Evolutionary conservation across 2,797 vertebrate genomes (phyloP).

Genomic region (Gastrophryne carolinensis): DNA sequence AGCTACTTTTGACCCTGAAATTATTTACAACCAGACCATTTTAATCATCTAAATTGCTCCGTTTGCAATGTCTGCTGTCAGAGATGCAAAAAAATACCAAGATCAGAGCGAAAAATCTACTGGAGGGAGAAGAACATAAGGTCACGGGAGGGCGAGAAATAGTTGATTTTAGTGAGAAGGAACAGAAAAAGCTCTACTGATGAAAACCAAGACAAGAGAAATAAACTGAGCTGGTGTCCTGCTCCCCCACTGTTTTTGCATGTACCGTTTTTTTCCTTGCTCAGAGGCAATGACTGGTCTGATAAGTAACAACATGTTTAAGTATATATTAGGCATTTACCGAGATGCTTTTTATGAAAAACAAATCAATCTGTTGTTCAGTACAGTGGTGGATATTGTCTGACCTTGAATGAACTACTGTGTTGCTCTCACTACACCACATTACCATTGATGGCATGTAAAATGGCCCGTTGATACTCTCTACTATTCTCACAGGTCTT

Average conservation of each 20-base stretch:
- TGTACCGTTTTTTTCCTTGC: conserved; percentile 1
- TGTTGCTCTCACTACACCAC: too few species aligned
- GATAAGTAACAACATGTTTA: conserved; percentile 21
- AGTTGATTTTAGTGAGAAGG: conserved; percentile 16
- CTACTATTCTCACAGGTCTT: too few species aligned
- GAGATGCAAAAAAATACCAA: conserved; percentile 22
- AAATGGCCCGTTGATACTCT: too few species aligned
- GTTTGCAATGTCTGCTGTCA: conserved; percentile 31
- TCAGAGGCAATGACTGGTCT: background rate
- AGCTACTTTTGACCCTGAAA: background rate
- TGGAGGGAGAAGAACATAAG: conserved; percentile 26
- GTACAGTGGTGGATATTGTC: too few species aligned
- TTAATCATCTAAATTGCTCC: conserved; percentile 29
- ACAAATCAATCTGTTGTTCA: too few species aligned
- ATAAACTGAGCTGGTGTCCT: background rate
- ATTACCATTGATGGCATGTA: too few species aligned
- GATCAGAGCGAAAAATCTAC: background rate
- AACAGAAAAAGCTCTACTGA: background rate
- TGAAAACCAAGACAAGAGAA: conserved; percentile 17
- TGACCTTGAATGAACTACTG: too few species aligned
- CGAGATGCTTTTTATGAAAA: too few species aligned
- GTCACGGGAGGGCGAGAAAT: conserved; percentile 13
- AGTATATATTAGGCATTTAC: too few species aligned
- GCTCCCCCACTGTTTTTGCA: background rate
- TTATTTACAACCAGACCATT: background rate